Evolutionary conservation across 92 coral and sea anemone genomes (phyloP).

Genomic region (Scolanthus callimorphus): DNA sequence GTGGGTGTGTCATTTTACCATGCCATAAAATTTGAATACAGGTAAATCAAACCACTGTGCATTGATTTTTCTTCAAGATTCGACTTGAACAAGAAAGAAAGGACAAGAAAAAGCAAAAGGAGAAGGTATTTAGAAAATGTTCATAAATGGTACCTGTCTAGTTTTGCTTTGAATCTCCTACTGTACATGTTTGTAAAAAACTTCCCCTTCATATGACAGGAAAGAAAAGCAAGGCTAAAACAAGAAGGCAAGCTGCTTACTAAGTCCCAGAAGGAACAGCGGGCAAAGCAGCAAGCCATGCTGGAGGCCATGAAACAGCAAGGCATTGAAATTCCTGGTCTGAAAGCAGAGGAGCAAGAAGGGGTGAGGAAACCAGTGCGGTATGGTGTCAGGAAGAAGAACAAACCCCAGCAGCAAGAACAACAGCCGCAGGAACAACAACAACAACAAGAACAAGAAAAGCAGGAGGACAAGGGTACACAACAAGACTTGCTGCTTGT

Average conservation of each 20-base stretch:
- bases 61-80: constrained; percentile 33
- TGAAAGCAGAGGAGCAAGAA: constrained; percentile 59
- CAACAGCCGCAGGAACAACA: constrained; percentile 39
- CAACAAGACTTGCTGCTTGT: too few species aligned
- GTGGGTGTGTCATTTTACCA: too few species aligned
- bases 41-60: not conserved
- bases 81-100: constrained; percentile 95
- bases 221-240: constrained; percentile 66
- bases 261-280: constrained; percentile 81
- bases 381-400: constrained; percentile 83
- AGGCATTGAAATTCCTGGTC: constrained; percentile 91
- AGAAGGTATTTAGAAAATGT: constrained; percentile 54
- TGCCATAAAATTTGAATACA: too few species aligned
- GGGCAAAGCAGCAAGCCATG: constrained; percentile 77
- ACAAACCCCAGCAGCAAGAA: constrained; percentile 63
- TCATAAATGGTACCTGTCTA: too few species aligned
- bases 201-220: constrained; percentile 50
- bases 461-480: not conserved
- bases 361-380: constrained; percentile 64
- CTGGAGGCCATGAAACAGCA: constrained; percentile 89
- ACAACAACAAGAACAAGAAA: constrained; percentile 30
- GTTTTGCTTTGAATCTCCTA: too few species aligned
- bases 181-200: too few species aligned
- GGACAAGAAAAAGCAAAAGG: constrained; percentile 90
- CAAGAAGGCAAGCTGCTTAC: constrained; percentile 90